Conservation (phyloP, 2,797 vertebrate species). For the Myiotriccus ornatus region DNA sequence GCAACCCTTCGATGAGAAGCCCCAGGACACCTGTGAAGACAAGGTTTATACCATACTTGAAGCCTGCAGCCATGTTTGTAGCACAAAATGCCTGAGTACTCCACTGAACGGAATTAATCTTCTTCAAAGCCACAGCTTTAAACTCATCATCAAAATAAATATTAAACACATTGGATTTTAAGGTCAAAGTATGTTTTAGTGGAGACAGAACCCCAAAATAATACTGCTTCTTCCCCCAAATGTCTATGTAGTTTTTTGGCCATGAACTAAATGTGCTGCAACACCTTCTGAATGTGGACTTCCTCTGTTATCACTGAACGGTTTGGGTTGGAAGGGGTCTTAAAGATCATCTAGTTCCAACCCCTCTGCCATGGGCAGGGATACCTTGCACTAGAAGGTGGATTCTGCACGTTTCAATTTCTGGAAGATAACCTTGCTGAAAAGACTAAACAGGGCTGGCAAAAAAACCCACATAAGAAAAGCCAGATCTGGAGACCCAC, state of each 20-base stretch:
- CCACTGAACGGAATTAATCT: background rate
- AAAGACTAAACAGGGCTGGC: background rate
- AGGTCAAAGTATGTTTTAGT: background rate
- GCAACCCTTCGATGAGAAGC: conserved; percentile 85
- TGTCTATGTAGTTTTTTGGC: background rate
- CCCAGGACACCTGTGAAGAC: conserved; percentile 88
- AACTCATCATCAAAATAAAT: background rate
- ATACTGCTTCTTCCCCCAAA: background rate
- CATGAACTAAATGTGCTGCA: background rate
- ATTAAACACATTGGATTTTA: background rate
- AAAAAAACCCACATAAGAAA: background rate
- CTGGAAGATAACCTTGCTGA: background rate
- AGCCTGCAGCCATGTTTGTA: background rate
- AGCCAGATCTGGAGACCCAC: background rate
- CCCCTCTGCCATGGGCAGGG: background rate
- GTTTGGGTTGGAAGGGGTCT: background rate
- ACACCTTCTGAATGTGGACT: background rate
- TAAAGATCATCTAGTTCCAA: background rate
- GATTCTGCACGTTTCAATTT: background rate
- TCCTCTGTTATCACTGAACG: background rate
- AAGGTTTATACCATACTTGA: background rate
- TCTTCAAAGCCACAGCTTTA: background rate
- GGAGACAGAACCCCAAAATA: background rate
- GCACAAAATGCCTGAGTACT: background rate
- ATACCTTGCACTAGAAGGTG: background rate